Evolutionary conservation across 1,140 invertebrate genomes (phyloP), one percentile per base, ranked within the genome.

Genomic region (Diploscapter pachys): DNA sequence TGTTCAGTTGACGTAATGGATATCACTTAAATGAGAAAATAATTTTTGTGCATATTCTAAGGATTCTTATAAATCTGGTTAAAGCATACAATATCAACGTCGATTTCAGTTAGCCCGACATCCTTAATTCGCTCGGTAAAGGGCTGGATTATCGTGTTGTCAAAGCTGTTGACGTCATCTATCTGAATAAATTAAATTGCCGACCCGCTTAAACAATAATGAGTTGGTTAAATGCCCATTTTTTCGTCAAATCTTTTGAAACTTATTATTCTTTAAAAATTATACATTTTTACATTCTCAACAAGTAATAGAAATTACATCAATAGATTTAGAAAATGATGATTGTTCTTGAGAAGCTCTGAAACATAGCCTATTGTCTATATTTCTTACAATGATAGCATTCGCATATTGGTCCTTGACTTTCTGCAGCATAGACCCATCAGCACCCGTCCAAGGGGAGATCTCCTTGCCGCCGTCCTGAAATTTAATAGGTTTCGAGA

Each of bases 111-210:
- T 50, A 84, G 62, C 9, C 82, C 84, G 57, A 67, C 80, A 13
- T 78, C 76, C 59, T 81, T 80, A 53, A 84, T 77, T 64, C 68
- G 68, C 54, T 80, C 63, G 4, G 79, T 54, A 57, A 84, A 84
- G 11, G 74, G 71, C 50, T 72, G 71, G 57, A 84, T 55, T 50
- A 84, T 70, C 3, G 83, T 64, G 63, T 84, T 77, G 73, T 84
- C 83, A 63, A 84, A 84, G 11, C 83, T 81, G 71, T 84, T 84
- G 3, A 84, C 83, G 63, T 84, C 83, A 77, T 84, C 83, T 51
- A 84, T 80, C 81, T 83, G 63, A 78, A 83, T n/a, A 8, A 48
- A 50, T 31, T 31, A 31, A 31, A 31, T 31, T 31, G 31, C 31
- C 31, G 31, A 31, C 31, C 31, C 31, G 31, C 31, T 31, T 31